Evolutionary conservation across 1,140 invertebrate species (phyloP).

Genomic region (Drosophila jambulina): DNA sequence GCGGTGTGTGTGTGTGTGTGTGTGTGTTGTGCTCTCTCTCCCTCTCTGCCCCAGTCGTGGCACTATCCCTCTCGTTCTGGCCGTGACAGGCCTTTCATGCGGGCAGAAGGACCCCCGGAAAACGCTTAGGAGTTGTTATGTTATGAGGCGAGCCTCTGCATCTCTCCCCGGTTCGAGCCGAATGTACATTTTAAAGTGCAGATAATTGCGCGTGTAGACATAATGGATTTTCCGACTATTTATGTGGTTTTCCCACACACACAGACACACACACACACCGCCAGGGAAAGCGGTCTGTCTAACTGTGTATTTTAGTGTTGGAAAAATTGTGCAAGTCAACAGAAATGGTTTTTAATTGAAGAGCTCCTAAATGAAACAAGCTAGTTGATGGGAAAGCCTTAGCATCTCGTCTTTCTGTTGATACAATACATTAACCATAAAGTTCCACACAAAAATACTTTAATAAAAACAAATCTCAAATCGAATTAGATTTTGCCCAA

Average conservation of each 20-base stretch:
- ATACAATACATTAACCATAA: background rate
- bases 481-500: no score
- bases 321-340: conserved; percentile 4
- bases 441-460: no score
- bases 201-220: conserved; percentile 81
- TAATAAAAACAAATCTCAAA: no score
- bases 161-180: conserved; percentile 39
- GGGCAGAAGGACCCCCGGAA: conserved; percentile 33
- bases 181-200: conserved; percentile 76
- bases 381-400: background rate
- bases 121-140: conserved; percentile 61
- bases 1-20: conserved; percentile 25
- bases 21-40: conserved; percentile 6
- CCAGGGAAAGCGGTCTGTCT: background rate
- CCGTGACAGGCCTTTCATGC: conserved; percentile 55
- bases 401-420: no score
- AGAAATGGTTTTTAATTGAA: conserved; percentile 30
- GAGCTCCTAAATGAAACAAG: conserved; percentile 4
- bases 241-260: conserved; percentile 52
- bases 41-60: background rate
- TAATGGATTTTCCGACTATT: conserved; percentile 76
- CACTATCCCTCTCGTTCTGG: conserved; percentile 19
- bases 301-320: background rate
- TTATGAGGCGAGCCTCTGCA: conserved; percentile 32
- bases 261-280: background rate